Percentiles rank a stretch among this genome's conserved stretches.
Evolutionary conservation across 2,797 vertebrate species (phyloP).

Genomic region (Lycodopsis pacificus): DNA sequence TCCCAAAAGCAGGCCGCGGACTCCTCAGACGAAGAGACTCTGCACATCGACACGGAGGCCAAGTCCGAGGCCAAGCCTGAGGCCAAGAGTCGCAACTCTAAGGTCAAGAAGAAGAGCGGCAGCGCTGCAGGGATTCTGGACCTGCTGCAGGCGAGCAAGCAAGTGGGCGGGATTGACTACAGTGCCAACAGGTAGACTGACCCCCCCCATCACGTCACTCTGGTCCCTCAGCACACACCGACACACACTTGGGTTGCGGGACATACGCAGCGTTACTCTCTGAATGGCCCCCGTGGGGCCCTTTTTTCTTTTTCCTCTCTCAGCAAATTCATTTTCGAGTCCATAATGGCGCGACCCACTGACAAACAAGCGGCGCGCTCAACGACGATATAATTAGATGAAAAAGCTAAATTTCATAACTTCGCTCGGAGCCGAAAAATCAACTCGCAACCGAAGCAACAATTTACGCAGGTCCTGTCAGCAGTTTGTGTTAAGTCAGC

Average conservation of each 20-base stretch:
- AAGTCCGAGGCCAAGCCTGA: constrained; percentile 83
- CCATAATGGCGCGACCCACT: constrained; percentile 52
- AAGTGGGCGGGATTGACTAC: constrained; percentile 97
- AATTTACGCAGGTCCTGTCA: constrained; percentile 74
- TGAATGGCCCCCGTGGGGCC: constrained; percentile 27
- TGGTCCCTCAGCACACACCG: constrained; percentile 12
- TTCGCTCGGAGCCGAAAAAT: constrained; percentile 59
- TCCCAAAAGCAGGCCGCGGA: constrained; percentile 82
- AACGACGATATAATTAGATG: constrained; percentile 38
- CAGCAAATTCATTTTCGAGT: constrained; percentile 43
- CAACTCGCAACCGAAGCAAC: constrained; percentile 64
- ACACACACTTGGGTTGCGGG: constrained; percentile 30
- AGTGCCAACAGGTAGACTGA: constrained; percentile 93
- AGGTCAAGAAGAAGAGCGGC: constrained; percentile 93
- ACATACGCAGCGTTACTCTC: constrained; percentile 36
- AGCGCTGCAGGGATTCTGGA: constrained; percentile 95
- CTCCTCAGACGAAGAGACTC: constrained; percentile 95
- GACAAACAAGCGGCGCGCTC: constrained; percentile 62
- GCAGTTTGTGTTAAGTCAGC: constrained; percentile 77
- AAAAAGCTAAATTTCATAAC: constrained; percentile 58
- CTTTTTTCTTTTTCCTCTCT: constrained; percentile 10
- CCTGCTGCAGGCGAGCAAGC: constrained; percentile 98
- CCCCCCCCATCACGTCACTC: background rate
- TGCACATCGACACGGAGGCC: constrained; percentile 95
- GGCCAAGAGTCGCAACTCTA: constrained; percentile 89